Evolutionary conservation across 2,113 vertebrate species (phyloP), one percentile per base, ranked within the genome.

Genomic region (Ceratotherium simum): DNA sequence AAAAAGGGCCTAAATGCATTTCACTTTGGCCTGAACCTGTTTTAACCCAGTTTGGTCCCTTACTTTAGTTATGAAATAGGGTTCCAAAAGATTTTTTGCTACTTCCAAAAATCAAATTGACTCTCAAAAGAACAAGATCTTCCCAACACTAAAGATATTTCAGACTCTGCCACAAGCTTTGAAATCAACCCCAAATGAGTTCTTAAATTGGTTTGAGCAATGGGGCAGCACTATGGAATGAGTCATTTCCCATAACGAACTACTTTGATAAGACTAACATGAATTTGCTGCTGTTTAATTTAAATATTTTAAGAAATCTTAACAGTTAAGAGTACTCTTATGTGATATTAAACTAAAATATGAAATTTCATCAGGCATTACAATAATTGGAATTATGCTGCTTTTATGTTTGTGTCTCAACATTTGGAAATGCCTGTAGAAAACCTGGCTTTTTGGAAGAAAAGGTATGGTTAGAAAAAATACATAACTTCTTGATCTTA

Each of bases 331-430:
- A 69, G 12, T 60, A 42, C 21, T 51, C 89, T 78, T 54, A 69
- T 25, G 46, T 65, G 33, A 93, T 73, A 90, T 42, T 90, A 90
- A 90, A 86, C n/a, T 92, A 94, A 96, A 94, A 84, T 67, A 46
- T 46, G 31, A 88, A 70, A 75, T 67, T 95, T 75, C 39, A 81
- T 8, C 69, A 93, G 23, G 72, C 29, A 72, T 70, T 78, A 84
- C 20, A 62, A 80, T 64, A 78, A 89, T 60, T 70, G 85, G 46
- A 93, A 95, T 72, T 69, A 75, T 75, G 64, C 46, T 72, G 25
- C 65, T 89, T 95, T 91, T 88, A 93, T 67, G n/a, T 92, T 70
- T 94, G 17, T 54, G 29, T 69, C 84, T 96, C 69, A 96, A 86
- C 21, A 82, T 89, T 95, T 4, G 95, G 78, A 89, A 96, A 91